Base-by-base conservation (phyloP, 2,888 invertebrate genomes). In the Diplazon laetatorius region DNA sequence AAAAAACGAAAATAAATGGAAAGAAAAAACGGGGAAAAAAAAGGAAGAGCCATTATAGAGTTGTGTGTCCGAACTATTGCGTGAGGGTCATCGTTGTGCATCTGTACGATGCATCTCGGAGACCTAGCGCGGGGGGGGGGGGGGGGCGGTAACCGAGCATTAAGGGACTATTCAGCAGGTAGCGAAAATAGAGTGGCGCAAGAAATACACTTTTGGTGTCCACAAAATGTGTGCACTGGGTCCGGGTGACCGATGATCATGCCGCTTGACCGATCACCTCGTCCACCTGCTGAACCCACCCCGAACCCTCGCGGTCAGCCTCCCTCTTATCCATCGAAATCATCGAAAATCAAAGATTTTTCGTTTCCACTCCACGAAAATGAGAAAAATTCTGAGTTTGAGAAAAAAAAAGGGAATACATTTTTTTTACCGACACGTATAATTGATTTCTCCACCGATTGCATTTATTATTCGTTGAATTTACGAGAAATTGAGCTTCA, bases 181-280 rank as follows among this genome's bases (percentile, higher is more conserved):
- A 76, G 65, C 65, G 70, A 70, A n/a, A 76, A 65, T 70, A 63
- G 20, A 66, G 16, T 60, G 65, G 65, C 60, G 30, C 63, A 37
- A 70, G 69, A 70, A 22, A 57, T 30, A 6, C 4, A 6, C 69
- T 71, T 60, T 46, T 2, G 30, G 65, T 65, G 52, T 71, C 60
- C 65, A 52, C 59, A 76, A 55, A 55, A 30, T 6, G 30, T 5
- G 2, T 30, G 30, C 6, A 2, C 30, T 2, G 30, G 2, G 30
- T 5, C 30, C 30, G 30, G 55, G 60, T 70, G 76, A 76, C 76
- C 71, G 76, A 70, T 76, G 70, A 65, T 59, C 70, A 65, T 65
- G 70, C 65, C 70, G 71, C 76, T 76, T 76, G 76, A 76, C 76
- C 76, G 76, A 76, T 71, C 70, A 44, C 71, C 65, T 35, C 66